Evolutionary conservation across 2,113 vertebrate species (phyloP).

Genomic region (Scytalopus superciliaris): DNA sequence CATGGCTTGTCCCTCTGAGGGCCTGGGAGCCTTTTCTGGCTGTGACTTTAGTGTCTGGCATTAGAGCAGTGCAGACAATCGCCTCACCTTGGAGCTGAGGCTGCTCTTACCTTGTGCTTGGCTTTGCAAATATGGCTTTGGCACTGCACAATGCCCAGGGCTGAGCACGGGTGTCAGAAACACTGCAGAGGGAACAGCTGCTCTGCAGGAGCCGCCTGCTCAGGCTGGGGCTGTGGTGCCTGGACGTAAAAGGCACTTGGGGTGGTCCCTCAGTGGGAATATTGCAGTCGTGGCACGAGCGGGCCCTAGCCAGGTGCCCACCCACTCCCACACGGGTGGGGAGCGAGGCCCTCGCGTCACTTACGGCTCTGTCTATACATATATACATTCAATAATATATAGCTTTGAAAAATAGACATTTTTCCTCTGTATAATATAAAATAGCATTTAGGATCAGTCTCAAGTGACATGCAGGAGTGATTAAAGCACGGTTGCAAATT

Average conservation of each 20-base stretch:
- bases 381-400: constrained; percentile 68
- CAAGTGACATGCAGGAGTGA: constrained; percentile 31
- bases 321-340: background rate
- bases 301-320: background rate
- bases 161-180: background rate
- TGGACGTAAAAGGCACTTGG: background rate
- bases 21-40: background rate
- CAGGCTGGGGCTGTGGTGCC: background rate
- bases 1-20: background rate
- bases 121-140: constrained; percentile 34
- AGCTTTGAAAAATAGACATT: constrained; percentile 70
- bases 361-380: constrained; percentile 52
- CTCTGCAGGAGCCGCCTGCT: background rate
- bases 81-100: background rate
- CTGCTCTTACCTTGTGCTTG: constrained; percentile 11
- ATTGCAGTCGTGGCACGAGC: constrained; percentile 17
- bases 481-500: background rate
- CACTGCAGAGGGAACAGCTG: background rate
- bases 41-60: background rate
- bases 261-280: background rate
- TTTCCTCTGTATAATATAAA: constrained; percentile 59
- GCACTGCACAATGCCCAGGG: background rate
- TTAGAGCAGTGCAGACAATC: background rate
- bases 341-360: background rate
- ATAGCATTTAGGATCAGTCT: constrained; percentile 57